Evolutionary conservation across 2,888 invertebrate species (phyloP).

Genomic region (Tipula confusa): DNA sequence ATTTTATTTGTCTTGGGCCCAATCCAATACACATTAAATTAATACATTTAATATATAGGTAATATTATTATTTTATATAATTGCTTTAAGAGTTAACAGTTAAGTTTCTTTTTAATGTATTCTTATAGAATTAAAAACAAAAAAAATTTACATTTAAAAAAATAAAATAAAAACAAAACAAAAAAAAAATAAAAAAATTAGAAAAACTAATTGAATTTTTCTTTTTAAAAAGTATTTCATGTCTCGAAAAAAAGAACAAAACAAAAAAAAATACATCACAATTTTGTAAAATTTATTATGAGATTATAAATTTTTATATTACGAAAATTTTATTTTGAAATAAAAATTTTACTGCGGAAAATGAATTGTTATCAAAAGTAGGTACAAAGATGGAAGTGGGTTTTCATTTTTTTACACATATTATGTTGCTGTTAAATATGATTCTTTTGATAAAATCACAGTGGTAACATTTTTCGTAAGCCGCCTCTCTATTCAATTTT

Average conservation of each 20-base stretch:
- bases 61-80: not conserved
- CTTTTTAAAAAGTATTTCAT: not conserved
- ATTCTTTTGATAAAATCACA: not conserved
- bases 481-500: not conserved
- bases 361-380: not conserved
- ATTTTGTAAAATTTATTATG: conserved; percentile 7
- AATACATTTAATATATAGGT: conserved; percentile 3
- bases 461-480: not conserved
- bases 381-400: not conserved
- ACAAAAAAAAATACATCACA: conserved; percentile 4
- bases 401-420: no score
- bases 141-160: not conserved
- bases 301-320: not conserved
- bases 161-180: conserved; percentile 20
- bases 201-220: not conserved
- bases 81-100: not conserved
- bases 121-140: conserved; percentile 9
- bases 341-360: not conserved
- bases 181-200: not conserved
- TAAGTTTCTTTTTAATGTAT: not conserved
- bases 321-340: not conserved
- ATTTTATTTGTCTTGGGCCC: conserved; percentile 25
- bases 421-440: not conserved
- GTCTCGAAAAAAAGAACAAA: not conserved
- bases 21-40: not conserved